These are phyloP conservation scores for Entelurus aequoreus DNA, from an alignment of 2,113 vertebrate genomes.

Conservation along the genomic window DNA sequence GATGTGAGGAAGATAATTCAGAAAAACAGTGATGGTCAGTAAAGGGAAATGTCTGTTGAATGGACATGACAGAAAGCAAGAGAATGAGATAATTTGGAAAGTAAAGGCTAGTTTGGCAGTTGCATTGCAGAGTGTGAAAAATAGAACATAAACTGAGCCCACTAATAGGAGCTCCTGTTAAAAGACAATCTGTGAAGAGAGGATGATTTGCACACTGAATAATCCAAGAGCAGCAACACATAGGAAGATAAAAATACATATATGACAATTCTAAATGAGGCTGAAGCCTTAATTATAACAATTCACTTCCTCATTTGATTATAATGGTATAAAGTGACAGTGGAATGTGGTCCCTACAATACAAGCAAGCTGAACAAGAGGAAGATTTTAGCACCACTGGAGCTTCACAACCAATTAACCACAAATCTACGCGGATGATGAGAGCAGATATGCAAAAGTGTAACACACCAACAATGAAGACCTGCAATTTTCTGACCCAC, in stretches of 20 bases:
- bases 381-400: neutral
- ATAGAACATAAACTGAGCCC: slow-evolving; percentile 17
- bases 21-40: slow-evolving; percentile 2
- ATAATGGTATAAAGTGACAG: slow-evolving; percentile 7
- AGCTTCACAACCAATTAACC: neutral
- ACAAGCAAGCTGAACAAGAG: neutral
- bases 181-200: slow-evolving; percentile 41
- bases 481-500: neutral
- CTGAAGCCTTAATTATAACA: slow-evolving; percentile 17
- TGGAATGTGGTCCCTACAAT: neutral
- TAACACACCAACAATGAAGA: neutral
- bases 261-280: slow-evolving; percentile 2
- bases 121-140: slow-evolving; percentile 21
- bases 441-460: neutral
- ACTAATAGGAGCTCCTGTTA: slow-evolving; percentile 49
- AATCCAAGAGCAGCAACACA: slow-evolving; percentile 39
- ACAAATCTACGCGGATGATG: neutral
- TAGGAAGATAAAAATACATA: slow-evolving; percentile 24
- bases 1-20: slow-evolving; percentile 12
- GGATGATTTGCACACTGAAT: slow-evolving; percentile 42
- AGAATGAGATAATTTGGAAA: neutral
- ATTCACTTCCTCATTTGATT: slow-evolving; percentile 15
- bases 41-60: neutral
- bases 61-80: neutral
- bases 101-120: slow-evolving; percentile 11